These are phyloP conservation scores for Diarsia dahlii DNA, from an alignment of 2,888 invertebrate genomes.

Conservation along the genomic window DNA sequence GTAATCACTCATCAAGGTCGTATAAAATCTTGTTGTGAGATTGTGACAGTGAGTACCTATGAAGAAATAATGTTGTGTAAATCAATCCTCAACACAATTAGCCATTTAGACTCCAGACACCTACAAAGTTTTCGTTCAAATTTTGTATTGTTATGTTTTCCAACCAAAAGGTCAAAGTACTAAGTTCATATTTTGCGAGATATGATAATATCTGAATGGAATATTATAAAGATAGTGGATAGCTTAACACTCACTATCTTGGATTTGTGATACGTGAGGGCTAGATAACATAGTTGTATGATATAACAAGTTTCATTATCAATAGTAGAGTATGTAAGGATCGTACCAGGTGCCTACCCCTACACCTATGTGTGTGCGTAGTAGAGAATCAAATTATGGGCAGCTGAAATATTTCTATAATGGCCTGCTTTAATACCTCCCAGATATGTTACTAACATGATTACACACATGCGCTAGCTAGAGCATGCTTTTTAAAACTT, in stretches of 20 bases:
- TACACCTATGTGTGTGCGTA: no score
- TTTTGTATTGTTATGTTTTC: neutral
- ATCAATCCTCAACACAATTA: neutral
- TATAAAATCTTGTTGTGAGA: neutral
- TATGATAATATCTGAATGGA: constrained; percentile 8
- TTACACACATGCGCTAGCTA: no score
- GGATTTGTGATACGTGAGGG: constrained; percentile 2
- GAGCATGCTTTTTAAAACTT: neutral
- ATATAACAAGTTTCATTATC: neutral
- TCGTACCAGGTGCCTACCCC: no score
- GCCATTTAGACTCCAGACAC: neutral
- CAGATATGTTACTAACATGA: no score
- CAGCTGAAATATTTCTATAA: neutral
- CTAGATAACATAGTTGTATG: neutral
- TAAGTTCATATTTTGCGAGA: constrained; percentile 1
- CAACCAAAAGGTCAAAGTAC: constrained; percentile 3
- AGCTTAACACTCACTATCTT: constrained; percentile 4
- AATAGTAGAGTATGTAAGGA: neutral
- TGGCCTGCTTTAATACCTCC: no score
- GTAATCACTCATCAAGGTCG: neutral
- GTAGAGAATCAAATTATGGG: neutral
- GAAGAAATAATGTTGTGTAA: neutral
- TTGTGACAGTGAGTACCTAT: neutral
- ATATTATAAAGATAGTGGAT: constrained; percentile 11
- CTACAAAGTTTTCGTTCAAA: neutral